Conservation (phyloP, 2,888 invertebrate genomes). For the Pecten maximus region DNA sequence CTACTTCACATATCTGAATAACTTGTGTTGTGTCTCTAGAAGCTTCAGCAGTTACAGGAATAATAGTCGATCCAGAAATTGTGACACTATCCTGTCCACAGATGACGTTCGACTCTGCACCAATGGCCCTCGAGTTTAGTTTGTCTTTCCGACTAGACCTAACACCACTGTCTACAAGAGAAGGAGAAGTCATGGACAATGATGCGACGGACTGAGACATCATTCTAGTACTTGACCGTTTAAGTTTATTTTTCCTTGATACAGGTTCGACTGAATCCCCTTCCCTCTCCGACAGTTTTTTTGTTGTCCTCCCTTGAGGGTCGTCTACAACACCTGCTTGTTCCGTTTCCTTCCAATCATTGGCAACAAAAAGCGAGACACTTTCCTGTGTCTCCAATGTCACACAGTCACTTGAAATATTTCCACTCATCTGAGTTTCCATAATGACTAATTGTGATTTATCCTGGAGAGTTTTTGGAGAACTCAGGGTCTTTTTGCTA, state of each 20-base stretch:
- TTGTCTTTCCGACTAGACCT: neutral
- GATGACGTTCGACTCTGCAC: neutral
- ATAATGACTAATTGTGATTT: neutral
- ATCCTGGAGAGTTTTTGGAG: neutral
- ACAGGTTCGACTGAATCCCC: neutral
- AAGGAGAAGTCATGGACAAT: neutral
- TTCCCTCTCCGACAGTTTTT: neutral
- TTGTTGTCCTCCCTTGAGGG: neutral
- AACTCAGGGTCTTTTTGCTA: neutral
- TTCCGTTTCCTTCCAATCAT: neutral
- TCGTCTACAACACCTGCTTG: neutral
- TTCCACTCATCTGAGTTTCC: neutral
- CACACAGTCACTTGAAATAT: neutral
- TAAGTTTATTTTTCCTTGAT: neutral
- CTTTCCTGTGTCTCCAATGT: conserved; percentile 42
- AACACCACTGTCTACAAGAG: neutral
- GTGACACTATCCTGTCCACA: neutral
- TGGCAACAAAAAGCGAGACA: conserved; percentile 41
- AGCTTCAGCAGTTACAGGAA: conserved; percentile 23
- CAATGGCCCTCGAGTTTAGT: neutral
- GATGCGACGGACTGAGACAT: neutral
- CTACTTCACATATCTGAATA: neutral
- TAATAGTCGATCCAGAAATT: neutral
- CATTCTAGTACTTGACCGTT: neutral
- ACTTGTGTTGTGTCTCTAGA: conserved; percentile 2